phyloP scores from a whole-genome alignment of 1,140 invertebrate species.

The Cyclargus thomasi region DNA sequence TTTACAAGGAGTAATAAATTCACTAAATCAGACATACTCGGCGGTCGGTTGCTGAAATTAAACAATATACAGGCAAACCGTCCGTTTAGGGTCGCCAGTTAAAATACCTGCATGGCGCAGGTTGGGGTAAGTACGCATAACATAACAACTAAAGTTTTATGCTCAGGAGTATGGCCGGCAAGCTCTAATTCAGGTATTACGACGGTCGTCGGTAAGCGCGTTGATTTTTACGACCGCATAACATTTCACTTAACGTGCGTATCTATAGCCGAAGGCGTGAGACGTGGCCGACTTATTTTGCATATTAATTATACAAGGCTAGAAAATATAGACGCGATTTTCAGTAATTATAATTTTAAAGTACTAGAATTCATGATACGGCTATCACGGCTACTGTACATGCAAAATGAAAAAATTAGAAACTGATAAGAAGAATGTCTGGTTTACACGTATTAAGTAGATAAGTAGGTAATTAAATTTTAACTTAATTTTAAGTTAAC shows the following conservation, averaged over 20 bases:
- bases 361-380: no score
- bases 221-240: constrained; percentile 51
- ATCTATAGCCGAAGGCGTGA: constrained; percentile 4
- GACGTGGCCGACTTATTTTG: no score
- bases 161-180: not conserved
- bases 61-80: not conserved
- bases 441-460: no score
- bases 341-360: no score
- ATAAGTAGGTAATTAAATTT: no score
- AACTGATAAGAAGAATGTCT: no score
- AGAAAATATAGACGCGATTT: no score
- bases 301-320: no score
- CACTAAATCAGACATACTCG: not conserved
- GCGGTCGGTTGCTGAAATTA: not conserved
- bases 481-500: no score
- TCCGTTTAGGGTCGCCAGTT: not conserved
- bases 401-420: no score
- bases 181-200: not conserved
- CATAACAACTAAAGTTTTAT: not conserved
- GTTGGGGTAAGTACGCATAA: not conserved
- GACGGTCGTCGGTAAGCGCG: constrained; percentile 22
- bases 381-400: no score
- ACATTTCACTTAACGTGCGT: constrained; percentile 48
- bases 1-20: no score
- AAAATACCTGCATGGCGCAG: not conserved